Evolutionary conservation across 2,888 invertebrate genomes (phyloP).

Genomic region (Digitonthophagus gazella): DNA sequence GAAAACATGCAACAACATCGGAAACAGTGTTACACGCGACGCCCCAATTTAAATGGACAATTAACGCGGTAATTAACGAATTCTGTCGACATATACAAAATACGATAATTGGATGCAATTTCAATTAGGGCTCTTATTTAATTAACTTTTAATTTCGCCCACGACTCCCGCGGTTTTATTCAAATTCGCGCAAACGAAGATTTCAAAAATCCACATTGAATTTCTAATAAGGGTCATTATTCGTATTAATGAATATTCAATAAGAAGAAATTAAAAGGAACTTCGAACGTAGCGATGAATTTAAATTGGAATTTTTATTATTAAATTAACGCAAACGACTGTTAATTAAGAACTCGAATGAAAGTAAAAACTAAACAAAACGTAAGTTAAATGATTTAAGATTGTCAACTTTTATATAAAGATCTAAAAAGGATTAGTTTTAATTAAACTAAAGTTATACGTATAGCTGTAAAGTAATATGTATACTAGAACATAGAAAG

Average conservation of each 20-base stretch:
- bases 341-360: not conserved
- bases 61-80: not conserved
- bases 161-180: not conserved
- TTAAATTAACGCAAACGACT: not conserved
- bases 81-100: not conserved
- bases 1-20: not conserved
- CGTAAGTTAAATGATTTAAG: no score
- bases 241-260: not conserved
- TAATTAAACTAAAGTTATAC: not conserved
- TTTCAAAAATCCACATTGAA: not conserved
- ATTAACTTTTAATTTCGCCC: not conserved
- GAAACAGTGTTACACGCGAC: not conserved
- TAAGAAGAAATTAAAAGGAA: not conserved
- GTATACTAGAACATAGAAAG: no score
- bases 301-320: not conserved
- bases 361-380: not conserved
- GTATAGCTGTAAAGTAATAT: not conserved
- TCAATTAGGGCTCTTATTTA: not conserved
- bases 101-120: not conserved
- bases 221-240: not conserved
- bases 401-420: no score
- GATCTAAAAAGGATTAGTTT: not conserved
- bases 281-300: not conserved
- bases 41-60: not conserved
- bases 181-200: not conserved